Conservation (phyloP, 2,113 vertebrate species). For the Antennarius striatus region DNA sequence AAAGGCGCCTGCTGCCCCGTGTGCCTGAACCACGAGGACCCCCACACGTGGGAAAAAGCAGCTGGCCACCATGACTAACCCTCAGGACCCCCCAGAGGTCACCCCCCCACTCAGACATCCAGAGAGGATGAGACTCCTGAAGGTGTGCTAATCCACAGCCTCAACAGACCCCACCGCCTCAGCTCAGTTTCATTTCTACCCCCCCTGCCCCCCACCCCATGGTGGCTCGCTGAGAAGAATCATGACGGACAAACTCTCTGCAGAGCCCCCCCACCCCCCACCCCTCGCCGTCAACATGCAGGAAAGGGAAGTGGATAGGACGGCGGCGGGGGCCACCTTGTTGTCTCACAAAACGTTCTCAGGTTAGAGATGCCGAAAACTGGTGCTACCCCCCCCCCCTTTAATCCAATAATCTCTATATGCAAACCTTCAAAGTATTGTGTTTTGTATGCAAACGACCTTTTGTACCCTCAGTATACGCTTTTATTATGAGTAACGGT, state of each 20-base stretch:
- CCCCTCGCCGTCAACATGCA: slow-evolving; percentile 63
- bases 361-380: slow-evolving; percentile 82
- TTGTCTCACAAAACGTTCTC: slow-evolving; percentile 79
- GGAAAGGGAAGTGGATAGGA: slow-evolving; percentile 78
- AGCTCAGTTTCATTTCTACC: slow-evolving; percentile 41
- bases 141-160: slow-evolving; percentile 42
- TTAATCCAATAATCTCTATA: slow-evolving; percentile 68
- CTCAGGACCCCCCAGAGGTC: slow-evolving; percentile 59
- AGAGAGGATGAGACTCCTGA: slow-evolving; percentile 60
- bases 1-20: slow-evolving; percentile 88
- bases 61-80: slow-evolving; percentile 49
- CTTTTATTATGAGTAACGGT: slow-evolving; percentile 68
- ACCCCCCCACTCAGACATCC: slow-evolving; percentile 44
- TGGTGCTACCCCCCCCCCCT: slow-evolving; percentile 78
- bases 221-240: slow-evolving; percentile 53
- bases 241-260: slow-evolving; percentile 16
- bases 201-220: slow-evolving; percentile 45
- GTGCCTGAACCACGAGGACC: slow-evolving; percentile 70
- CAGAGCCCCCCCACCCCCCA: slow-evolving; percentile 39
- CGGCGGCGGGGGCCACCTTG: slow-evolving; percentile 62
- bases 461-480: slow-evolving; percentile 76
- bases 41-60: slow-evolving; percentile 11
- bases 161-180: slow-evolving; percentile 59
- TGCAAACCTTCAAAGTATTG: slow-evolving; percentile 76
- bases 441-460: slow-evolving; percentile 67